phyloP scores from a whole-genome alignment of 2,888 invertebrate genomes.

The Agriopis aurantiaria region DNA sequence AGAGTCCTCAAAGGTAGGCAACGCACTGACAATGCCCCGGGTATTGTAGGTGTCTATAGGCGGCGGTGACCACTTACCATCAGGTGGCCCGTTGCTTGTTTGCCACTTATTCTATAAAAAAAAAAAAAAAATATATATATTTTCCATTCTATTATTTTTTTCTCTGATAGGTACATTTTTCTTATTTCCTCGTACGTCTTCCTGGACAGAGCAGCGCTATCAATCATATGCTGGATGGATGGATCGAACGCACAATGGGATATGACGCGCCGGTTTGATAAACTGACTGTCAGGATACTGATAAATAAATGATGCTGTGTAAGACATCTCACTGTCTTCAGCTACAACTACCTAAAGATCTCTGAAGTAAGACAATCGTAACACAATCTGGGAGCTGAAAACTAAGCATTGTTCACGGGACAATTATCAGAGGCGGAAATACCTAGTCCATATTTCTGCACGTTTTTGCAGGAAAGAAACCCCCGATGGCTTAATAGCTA shows the following conservation, averaged over 20 bases:
- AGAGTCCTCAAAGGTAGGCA: too few species aligned
- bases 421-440: not conserved
- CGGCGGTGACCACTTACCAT: too few species aligned
- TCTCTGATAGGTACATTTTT: not conserved
- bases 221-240: slow-evolving; percentile 25
- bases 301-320: slow-evolving; percentile 12
- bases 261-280: slow-evolving; percentile 22
- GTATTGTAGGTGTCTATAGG: too few species aligned
- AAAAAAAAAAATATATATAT: too few species aligned
- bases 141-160: not conserved
- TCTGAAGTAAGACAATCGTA: too few species aligned
- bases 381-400: too few species aligned
- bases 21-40: too few species aligned
- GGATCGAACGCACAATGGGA: slow-evolving; percentile 30
- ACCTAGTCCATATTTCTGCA: not conserved
- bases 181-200: not conserved
- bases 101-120: too few species aligned
- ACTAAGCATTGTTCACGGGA: too few species aligned
- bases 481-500: slow-evolving; percentile 5
- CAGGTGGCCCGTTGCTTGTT: too few species aligned
- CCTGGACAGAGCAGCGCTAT: slow-evolving; percentile 10
- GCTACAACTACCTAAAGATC: not conserved
- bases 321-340: not conserved
- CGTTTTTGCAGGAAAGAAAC: not conserved
- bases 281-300: slow-evolving; percentile 16